Percentiles rank a stretch among this genome's conserved stretches.
phyloP scores from a whole-genome alignment of 1,140 invertebrate genomes.

The Dendroctonus valens region DNA sequence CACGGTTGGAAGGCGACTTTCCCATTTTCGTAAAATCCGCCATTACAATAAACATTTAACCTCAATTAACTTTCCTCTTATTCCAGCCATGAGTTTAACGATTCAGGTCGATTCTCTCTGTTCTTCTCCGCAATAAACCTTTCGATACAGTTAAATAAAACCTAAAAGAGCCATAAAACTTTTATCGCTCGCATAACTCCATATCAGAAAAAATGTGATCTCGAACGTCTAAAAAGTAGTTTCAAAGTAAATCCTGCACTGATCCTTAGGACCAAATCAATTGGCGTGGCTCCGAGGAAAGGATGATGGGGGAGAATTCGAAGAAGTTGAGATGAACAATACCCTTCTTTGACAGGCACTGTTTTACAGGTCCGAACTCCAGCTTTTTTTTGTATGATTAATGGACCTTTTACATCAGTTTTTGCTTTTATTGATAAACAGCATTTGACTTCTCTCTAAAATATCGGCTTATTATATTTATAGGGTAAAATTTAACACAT shows the following conservation, averaged over 20 bases:
- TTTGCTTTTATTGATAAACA: too few species aligned
- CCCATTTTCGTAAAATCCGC: too few species aligned
- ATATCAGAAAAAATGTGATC: slow-evolving; percentile 40
- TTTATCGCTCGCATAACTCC: slow-evolving; percentile 36
- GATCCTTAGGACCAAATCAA: slow-evolving; percentile 43
- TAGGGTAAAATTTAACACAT: too few species aligned
- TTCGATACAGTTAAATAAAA: slow-evolving; percentile 31
- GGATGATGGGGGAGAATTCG: slow-evolving; percentile 30
- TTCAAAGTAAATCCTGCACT: slow-evolving; percentile 40
- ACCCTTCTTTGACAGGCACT: slow-evolving; percentile 41
- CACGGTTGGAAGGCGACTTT: too few species aligned
- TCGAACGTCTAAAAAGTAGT: slow-evolving; percentile 42
- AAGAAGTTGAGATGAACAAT: slow-evolving; percentile 33
- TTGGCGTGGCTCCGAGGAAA: slow-evolving; percentile 39
- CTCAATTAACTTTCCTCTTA: background rate
- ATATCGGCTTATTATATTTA: too few species aligned
- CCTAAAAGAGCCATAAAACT: slow-evolving; percentile 30
- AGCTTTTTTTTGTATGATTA: too few species aligned
- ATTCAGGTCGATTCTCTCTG: too few species aligned
- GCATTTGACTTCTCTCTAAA: too few species aligned
- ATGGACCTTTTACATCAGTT: too few species aligned
- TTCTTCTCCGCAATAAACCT: slow-evolving; percentile 23
- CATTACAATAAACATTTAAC: too few species aligned
- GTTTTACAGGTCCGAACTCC: slow-evolving; percentile 29
- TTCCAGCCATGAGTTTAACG: background rate